Conservation (phyloP, 2,888 invertebrate genomes). For the Aleiodes testaceus region DNA sequence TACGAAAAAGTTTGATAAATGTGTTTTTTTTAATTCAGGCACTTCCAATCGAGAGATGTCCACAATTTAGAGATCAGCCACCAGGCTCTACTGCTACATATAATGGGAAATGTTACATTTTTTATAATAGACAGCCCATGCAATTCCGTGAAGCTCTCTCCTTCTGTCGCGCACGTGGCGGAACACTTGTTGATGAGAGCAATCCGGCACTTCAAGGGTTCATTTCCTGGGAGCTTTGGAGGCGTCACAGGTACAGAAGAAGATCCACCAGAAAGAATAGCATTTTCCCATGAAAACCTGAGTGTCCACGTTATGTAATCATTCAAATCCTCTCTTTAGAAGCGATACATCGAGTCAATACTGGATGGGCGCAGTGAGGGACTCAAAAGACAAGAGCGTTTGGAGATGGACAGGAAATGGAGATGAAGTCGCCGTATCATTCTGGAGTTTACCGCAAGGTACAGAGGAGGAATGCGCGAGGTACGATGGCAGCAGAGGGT, state of each 20-base stretch:
- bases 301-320: not conserved
- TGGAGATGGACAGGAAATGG: slow-evolving; percentile 93
- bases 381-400: slow-evolving; percentile 82
- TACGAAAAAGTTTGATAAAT: not conserved
- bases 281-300: no score
- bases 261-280: no score
- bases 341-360: slow-evolving; percentile 94
- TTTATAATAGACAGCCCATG: slow-evolving; percentile 90
- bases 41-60: slow-evolving; percentile 91
- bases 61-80: slow-evolving; percentile 93
- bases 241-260: slow-evolving; percentile 82
- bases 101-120: slow-evolving; percentile 95
- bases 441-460: slow-evolving; percentile 89
- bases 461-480: slow-evolving; percentile 89
- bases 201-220: slow-evolving; percentile 95
- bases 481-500: slow-evolving; percentile 94
- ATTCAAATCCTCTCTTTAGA: slow-evolving; percentile 68
- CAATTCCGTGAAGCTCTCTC: slow-evolving; percentile 85
- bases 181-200: slow-evolving; percentile 91
- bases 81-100: slow-evolving; percentile 94
- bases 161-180: slow-evolving; percentile 87
- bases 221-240: slow-evolving; percentile 95
- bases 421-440: slow-evolving; percentile 90
- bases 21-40: slow-evolving; percentile 75
- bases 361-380: slow-evolving; percentile 95